Evolutionary conservation across 2,113 vertebrate genomes (phyloP).

Genomic region (Parus major): DNA sequence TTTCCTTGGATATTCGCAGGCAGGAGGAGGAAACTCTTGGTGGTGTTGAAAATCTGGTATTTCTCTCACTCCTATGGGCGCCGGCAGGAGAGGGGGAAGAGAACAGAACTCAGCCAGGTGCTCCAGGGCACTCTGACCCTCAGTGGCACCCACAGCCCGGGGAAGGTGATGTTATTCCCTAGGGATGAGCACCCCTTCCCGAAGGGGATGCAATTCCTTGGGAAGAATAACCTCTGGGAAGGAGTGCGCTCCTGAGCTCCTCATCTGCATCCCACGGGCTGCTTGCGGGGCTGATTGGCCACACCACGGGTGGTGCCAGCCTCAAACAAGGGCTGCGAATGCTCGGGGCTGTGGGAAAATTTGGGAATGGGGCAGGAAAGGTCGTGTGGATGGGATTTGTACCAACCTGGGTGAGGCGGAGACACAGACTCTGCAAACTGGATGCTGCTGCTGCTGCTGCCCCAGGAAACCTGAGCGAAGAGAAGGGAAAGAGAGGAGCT

Average conservation of each 20-base stretch:
- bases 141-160: background rate
- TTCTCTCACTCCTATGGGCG: background rate
- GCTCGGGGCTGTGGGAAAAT: background rate
- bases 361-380: background rate
- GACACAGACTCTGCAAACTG: constrained; percentile 71
- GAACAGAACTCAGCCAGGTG: background rate
- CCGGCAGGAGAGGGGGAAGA: background rate
- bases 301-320: constrained; percentile 40
- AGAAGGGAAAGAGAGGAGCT: constrained; percentile 9
- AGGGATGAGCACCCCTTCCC: background rate
- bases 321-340: constrained; percentile 10
- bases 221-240: background rate
- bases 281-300: constrained; percentile 65
- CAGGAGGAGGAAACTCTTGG: background rate
- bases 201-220: background rate
- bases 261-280: constrained; percentile 46
- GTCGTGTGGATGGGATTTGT: background rate
- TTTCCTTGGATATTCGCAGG: background rate
- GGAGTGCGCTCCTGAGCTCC: background rate
- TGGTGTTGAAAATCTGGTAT: background rate
- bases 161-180: background rate
- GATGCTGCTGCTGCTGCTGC: constrained; percentile 39
- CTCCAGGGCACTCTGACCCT: background rate
- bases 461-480: constrained; percentile 77
- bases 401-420: constrained; percentile 84